These are phyloP conservation scores for Drosophila littoralis DNA, from an alignment of 1,140 invertebrate species.

Conservation along the genomic window DNA sequence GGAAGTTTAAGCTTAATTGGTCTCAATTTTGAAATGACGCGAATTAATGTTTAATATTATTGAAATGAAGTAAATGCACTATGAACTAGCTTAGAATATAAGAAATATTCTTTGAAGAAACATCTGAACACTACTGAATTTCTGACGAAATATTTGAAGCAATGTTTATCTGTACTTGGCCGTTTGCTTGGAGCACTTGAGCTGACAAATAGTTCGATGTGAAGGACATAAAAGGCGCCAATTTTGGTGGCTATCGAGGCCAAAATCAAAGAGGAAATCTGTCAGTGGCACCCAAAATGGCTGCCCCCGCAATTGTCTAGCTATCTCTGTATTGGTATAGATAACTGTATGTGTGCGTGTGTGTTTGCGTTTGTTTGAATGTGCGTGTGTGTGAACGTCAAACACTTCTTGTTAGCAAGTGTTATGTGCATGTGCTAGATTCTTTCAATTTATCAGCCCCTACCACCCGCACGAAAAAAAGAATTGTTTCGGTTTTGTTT, in stretches of 20 bases:
- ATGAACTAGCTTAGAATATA: no score
- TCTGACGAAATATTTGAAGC: background rate
- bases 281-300: conserved; percentile 56
- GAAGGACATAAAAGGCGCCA: conserved; percentile 30
- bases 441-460: conserved; percentile 43
- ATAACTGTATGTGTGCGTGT: conserved; percentile 7
- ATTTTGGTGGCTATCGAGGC: conserved; percentile 28
- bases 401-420: conserved; percentile 69
- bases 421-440: conserved; percentile 45
- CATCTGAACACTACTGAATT: no score
- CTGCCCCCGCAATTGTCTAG: conserved; percentile 20
- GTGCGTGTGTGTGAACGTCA: conserved; percentile 48
- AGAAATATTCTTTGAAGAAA: no score
- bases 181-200: conserved; percentile 4
- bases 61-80: no score
- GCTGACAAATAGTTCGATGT: conserved; percentile 13
- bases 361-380: conserved; percentile 1
- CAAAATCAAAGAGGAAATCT: conserved; percentile 47
- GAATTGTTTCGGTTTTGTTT: conserved; percentile 41
- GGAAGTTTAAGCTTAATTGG: no score
- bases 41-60: no score
- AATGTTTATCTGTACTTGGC: background rate
- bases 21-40: no score
- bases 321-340: conserved; percentile 24
- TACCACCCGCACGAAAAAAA: no score